A percentile compares a stretch with the other conserved stretches of the same genome.
phyloP scores from a whole-genome alignment of 2,113 vertebrate species.

The Vulpes lagopus region DNA sequence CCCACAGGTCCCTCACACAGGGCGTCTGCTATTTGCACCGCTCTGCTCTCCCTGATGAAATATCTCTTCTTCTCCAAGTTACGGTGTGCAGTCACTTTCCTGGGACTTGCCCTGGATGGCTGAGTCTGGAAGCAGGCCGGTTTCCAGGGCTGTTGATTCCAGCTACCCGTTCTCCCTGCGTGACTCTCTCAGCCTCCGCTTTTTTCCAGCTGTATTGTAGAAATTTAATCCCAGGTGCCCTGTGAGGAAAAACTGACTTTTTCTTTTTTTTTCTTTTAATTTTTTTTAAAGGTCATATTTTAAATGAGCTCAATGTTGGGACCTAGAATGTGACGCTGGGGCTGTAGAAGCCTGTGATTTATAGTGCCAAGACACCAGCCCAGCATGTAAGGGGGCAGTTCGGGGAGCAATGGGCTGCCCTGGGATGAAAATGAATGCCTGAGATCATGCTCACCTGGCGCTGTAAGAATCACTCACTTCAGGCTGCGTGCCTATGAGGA shows the following conservation, averaged over 20 bases:
- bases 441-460: not conserved
- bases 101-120: not conserved
- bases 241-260: conserved; percentile 28
- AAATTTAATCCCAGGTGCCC: conserved; percentile 52
- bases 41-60: fast-evolving
- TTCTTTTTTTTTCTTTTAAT: not conserved
- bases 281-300: conserved; percentile 42
- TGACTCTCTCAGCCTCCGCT: not conserved
- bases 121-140: not conserved
- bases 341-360: not conserved
- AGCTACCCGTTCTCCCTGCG: fast-evolving
- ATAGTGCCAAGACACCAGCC: not conserved
- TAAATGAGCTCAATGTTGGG: conserved; percentile 38
- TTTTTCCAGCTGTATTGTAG: conserved; percentile 41
- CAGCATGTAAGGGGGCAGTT: too few species aligned
- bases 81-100: not conserved
- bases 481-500: not conserved
- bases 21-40: not conserved
- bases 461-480: not conserved
- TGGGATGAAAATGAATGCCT: not conserved
- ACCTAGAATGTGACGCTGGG: not conserved
- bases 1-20: not conserved
- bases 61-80: not conserved
- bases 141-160: not conserved
- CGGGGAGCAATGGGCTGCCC: not conserved